Base-by-base conservation (phyloP, 2,888 invertebrate species). In the Alsophila aescularia region DNA sequence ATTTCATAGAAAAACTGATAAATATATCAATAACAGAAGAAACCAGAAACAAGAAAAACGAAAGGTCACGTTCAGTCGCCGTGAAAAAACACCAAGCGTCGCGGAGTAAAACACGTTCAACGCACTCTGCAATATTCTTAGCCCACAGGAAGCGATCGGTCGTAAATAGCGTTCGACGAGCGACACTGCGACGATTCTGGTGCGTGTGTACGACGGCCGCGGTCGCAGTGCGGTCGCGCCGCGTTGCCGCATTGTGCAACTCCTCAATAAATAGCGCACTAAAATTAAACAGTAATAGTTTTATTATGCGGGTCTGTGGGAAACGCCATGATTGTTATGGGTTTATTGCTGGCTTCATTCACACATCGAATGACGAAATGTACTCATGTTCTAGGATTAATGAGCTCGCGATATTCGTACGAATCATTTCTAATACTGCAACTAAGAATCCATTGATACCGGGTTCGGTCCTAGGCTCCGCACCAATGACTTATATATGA, bases 131-230 rank as follows among this genome's bases (percentile, higher is more conserved):
- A 66, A 69, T 74, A 69, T 71, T 72, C 64, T 62, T 62, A 62
- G 67, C 70, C 53, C 68, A 69, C 79, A 79, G 79, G 79, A 79
- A 78, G 76, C 76, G 70, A 77, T 71, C 67, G 70, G 34, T 79
- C 78, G 75, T 79, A 77, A 79, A 69, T 68, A 69, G 67, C 66
- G 67, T 74, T 72, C 69, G 76, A 69, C 48, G 56, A 53, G 50
- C 60, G 58, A 61, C 60, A 52, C 37, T 39, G 61, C 67, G 66
- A 66, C 62, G 58, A 58, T 61, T 65, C 65, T 67, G 67, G 64
- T 52, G 71, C 69, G 66, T 58, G 70, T 76, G 75, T 69, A 76
- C 67, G 73, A 72, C 60, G 24, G 63, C 60, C n/a, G n/a, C n/a
- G n/a, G n/a, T n/a, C n/a, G n/a, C n/a, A n/a, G n/a, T n/a, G n/a